A percentile compares a stretch with the other conserved stretches of the same genome.
These are phyloP conservation scores for Autographa pulchrina DNA, from an alignment of 2,888 invertebrate genomes.

Conservation along the genomic window DNA sequence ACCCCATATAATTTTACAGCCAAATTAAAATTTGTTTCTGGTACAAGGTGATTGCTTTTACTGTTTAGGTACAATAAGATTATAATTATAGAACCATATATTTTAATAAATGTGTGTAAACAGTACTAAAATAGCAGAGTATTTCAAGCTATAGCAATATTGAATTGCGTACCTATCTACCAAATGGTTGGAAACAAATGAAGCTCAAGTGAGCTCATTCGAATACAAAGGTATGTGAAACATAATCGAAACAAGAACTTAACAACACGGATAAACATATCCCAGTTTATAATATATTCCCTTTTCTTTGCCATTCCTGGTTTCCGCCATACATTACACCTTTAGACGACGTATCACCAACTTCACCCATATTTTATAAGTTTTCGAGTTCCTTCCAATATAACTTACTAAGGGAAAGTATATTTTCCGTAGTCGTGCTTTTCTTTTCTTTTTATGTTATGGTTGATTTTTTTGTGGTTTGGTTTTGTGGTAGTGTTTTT, in stretches of 20 bases:
- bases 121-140: no score
- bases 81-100: no score
- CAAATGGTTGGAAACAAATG: not conserved
- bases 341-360: constrained; percentile 57
- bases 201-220: not conserved
- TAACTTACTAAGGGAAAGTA: constrained; percentile 53
- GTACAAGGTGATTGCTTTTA: no score
- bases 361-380: constrained; percentile 63
- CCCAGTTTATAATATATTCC: constrained; percentile 46
- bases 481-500: constrained; percentile 8
- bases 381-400: constrained; percentile 59
- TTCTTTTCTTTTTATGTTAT: constrained; percentile 40
- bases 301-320: constrained; percentile 47
- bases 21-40: no score
- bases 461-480: constrained; percentile 19
- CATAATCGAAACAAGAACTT: constrained; percentile 14
- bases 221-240: not conserved
- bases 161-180: no score
- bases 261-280: constrained; percentile 13
- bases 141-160: no score
- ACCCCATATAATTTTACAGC: no score
- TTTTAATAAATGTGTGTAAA: no score
- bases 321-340: constrained; percentile 57
- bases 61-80: no score
- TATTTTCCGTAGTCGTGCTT: constrained; percentile 44